phyloP scores from a whole-genome alignment of 2,113 vertebrate genomes.

The Centropus unirufus region DNA sequence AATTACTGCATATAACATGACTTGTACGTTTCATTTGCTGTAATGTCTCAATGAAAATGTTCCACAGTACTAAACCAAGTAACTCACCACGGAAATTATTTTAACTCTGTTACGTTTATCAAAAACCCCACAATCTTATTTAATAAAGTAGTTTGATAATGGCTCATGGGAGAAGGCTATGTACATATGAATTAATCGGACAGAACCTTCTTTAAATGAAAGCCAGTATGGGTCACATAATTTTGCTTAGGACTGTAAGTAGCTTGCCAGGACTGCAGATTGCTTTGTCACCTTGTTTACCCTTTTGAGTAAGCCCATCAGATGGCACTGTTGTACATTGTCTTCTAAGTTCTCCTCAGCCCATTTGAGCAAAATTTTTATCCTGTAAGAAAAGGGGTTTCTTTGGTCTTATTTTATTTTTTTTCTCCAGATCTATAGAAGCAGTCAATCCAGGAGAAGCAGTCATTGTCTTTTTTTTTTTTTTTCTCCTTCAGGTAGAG shows the following conservation, averaged over 20 bases:
- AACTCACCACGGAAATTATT: neutral
- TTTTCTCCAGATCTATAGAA: neutral
- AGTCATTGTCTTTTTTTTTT: neutral
- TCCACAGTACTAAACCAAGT: neutral
- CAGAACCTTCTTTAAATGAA: neutral
- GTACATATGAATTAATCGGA: neutral
- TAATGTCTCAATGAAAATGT: neutral
- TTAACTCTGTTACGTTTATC: neutral
- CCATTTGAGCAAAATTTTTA: neutral
- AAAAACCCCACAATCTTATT: neutral
- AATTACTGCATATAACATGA: neutral
- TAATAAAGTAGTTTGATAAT: neutral
- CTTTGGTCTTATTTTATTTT: neutral
- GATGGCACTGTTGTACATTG: slow-evolving; percentile 59
- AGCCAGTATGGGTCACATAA: neutral
- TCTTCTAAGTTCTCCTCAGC: neutral
- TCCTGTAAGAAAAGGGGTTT: neutral
- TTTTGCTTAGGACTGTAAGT: neutral
- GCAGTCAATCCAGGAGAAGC: neutral
- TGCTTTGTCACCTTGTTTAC: neutral
- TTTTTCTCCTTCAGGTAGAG: neutral
- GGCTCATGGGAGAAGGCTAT: neutral
- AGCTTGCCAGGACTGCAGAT: neutral
- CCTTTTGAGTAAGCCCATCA: slow-evolving; percentile 51
- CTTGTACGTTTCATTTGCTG: neutral